Conservation (phyloP, 2,797 vertebrate species). For the Pygocentrus nattereri region DNA sequence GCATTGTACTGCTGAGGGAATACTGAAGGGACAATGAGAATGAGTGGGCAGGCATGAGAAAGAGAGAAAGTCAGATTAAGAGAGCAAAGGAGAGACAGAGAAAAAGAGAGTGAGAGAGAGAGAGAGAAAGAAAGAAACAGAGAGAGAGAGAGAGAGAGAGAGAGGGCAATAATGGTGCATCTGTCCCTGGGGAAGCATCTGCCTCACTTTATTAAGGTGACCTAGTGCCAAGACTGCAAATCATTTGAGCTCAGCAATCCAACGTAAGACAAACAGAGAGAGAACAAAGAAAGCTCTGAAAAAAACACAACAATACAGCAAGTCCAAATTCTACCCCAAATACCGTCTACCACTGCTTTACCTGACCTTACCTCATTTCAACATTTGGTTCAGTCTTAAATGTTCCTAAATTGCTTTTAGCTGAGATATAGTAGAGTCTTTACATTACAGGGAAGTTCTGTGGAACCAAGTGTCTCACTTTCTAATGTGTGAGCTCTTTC, state of each 20-base stretch:
- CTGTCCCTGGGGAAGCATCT: constrained; percentile 30
- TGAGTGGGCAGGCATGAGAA: constrained; percentile 2
- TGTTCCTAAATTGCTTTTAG: background rate
- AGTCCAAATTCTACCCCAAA: background rate
- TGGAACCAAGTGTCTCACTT: no score
- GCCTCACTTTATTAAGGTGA: constrained; percentile 51
- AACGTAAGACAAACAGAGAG: constrained; percentile 29
- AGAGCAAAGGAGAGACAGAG: constrained; percentile 18
- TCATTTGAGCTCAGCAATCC: constrained; percentile 17
- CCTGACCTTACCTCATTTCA: background rate
- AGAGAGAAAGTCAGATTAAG: no score
- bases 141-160: constrained; percentile 15
- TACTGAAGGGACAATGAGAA: background rate
- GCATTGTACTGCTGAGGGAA: background rate
- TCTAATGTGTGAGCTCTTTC: no score
- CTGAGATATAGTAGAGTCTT: no score
- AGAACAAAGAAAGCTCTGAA: constrained; percentile 1
- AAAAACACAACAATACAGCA: constrained; percentile 30
- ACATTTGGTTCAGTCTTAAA: background rate
- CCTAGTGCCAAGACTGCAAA: constrained; percentile 22
- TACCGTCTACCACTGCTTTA: background rate
- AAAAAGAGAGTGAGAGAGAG: constrained; percentile 8
- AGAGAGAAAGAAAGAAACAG: constrained; percentile 16
- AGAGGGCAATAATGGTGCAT: constrained; percentile 21
- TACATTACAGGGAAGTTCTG: no score